phyloP scores from a whole-genome alignment of 2,113 vertebrate species.

The Oncorhynchus tshawytscha region DNA sequence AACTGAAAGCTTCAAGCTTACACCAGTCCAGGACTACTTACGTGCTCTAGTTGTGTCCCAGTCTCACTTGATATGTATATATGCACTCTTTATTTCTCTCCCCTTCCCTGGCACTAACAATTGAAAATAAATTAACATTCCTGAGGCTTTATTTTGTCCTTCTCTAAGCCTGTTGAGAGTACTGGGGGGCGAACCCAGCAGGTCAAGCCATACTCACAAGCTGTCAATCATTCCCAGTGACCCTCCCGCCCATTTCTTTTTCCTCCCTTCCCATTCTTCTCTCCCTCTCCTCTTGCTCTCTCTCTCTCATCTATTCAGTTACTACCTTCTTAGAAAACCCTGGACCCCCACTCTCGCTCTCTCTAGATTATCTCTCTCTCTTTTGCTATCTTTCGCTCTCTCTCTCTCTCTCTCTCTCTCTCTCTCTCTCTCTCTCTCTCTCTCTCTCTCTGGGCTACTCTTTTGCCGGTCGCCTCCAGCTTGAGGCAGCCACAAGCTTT shows the following conservation, averaged over 20 bases:
- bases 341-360: conserved; percentile 20
- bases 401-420: too few species aligned
- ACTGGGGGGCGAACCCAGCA: conserved; percentile 65
- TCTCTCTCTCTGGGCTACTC: conserved; percentile 35
- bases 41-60: conserved; percentile 57
- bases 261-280: conserved; percentile 64
- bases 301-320: conserved; percentile 65
- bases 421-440: conserved; percentile 9
- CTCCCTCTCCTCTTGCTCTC: conserved; percentile 53
- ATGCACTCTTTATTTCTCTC: conserved; percentile 68
- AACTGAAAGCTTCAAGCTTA: conserved; percentile 50
- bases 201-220: conserved; percentile 74
- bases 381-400: background rate
- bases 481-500: conserved; percentile 70
- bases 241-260: conserved; percentile 62
- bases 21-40: conserved; percentile 58
- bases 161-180: conserved; percentile 70
- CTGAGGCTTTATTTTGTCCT: conserved; percentile 70
- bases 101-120: conserved; percentile 62
- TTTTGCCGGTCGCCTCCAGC: conserved; percentile 64
- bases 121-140: conserved; percentile 84
- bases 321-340: conserved; percentile 36
- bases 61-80: conserved; percentile 75
- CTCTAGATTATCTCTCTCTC: conserved; percentile 14
- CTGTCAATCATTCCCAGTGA: conserved; percentile 74